Base-by-base conservation (phyloP, 1,140 invertebrate genomes). In the Stegodyphus mimosarum region DNA sequence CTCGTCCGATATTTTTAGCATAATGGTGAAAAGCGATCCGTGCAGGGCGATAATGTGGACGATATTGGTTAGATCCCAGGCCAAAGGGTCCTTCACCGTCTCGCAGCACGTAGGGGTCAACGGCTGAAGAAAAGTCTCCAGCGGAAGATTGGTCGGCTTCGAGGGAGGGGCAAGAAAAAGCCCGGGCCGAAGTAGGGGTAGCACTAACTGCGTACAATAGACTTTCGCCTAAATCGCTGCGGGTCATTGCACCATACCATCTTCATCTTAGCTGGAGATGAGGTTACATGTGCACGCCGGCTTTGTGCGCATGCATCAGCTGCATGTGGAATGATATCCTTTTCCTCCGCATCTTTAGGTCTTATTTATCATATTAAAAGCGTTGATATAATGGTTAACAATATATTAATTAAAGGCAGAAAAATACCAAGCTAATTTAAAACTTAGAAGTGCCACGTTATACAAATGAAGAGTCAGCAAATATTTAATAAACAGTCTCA, bases 11-110 rank as follows among this genome's bases (percentile, higher is more conserved):
- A 63, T 63, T 63, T 63, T n/a, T n/a, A 63, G 60, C 60, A 63
- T 63, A 33, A 33, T 33, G 33, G 33, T 33, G 33, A 33, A 33
- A 33, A 33, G 33, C 33, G 33, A 33, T n/a, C 60, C 60, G 60
- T 63, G 60, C 10, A 63, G 10, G n/a, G n/a, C 10, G 10, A n/a
- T 51, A 33, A 15, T 18, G 70, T 53, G 60, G 11, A 74, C 72
- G 55, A 77, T 77, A 66, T 69, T 17, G 66, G 66, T 7, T 18
- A 9, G 17, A 33, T 52, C n/a, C 49, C 70, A 55, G n/a, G 17
- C n/a, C 9, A 51, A 50, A 55, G 50, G 72, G 78, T 81, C 72
- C 70, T 81, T 81, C 78, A 81, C 78, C 78, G 78, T 81, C 78
- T 81, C 17, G 78, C 9, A 15, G 6, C 66, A 17, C 7, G n/a